phyloP scores from a whole-genome alignment of 53 echinoderm and acorn worm genomes.

The Henricia sp. region DNA sequence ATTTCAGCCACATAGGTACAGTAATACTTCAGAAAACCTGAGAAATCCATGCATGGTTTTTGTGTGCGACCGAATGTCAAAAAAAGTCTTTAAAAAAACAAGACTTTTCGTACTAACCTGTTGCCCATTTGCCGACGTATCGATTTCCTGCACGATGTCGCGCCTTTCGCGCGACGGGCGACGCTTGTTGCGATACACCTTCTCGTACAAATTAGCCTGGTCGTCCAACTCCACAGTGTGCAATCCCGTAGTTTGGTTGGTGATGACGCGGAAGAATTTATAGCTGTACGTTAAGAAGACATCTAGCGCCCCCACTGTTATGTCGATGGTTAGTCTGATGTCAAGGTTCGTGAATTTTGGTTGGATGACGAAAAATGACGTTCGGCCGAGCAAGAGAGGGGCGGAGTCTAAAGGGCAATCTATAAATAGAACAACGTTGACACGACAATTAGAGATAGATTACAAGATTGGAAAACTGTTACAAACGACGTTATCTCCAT shows the following conservation, averaged over 20 bases:
- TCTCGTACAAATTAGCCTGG: conserved; percentile 19
- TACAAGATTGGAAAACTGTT: too few species aligned
- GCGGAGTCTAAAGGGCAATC: conserved; percentile 73
- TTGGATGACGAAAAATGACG: conserved; percentile 84
- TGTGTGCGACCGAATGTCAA: too few species aligned
- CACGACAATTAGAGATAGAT: too few species aligned
- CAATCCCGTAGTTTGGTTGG: conserved; percentile 54
- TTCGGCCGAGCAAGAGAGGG: conserved; percentile 72
- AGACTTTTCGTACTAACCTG: too few species aligned
- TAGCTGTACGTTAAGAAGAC: conserved; percentile 82
- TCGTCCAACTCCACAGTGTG: conserved; percentile 62
- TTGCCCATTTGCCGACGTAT: background rate
- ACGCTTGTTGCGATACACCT: conserved; percentile 31
- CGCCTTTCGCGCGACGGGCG: background rate
- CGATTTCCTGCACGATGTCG: background rate
- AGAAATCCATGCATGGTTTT: too few species aligned
- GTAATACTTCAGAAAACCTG: too few species aligned
- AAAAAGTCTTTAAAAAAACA: too few species aligned
- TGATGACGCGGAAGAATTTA: conserved; percentile 69
- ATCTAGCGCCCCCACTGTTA: conserved; percentile 84
- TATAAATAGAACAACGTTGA: conserved; percentile 12
- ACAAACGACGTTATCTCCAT: too few species aligned
- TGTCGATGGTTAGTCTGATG: conserved; percentile 91
- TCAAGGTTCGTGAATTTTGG: conserved; percentile 95
- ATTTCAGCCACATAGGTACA: too few species aligned